Conservation (phyloP, 1,140 invertebrate species). For the Listronotus bonariensis region DNA sequence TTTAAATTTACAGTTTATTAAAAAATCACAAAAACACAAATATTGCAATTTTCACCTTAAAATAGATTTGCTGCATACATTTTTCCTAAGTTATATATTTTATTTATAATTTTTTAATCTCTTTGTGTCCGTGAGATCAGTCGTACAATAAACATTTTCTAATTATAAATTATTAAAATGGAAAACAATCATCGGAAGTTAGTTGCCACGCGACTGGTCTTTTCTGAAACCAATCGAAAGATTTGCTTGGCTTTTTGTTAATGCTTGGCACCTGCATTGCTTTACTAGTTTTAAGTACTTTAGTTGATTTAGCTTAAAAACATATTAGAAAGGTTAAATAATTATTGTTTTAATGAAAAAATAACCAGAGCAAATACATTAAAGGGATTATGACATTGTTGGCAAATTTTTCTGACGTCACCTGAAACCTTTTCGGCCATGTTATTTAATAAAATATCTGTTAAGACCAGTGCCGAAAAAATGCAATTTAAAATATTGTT, state of each 20-base stretch:
- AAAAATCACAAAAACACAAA: constrained; percentile 53
- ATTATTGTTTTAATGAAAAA: too few species aligned
- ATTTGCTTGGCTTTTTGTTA: constrained; percentile 50
- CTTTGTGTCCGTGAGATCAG: constrained; percentile 48
- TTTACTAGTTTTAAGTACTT: constrained; percentile 15
- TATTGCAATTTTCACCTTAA: constrained; percentile 54
- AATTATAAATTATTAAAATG: constrained; percentile 17
- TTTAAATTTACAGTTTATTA: constrained; percentile 40
- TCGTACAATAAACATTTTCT: constrained; percentile 36
- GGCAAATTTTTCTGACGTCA: too few species aligned
- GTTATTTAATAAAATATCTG: too few species aligned
- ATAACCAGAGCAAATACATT: too few species aligned
- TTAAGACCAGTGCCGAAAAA: too few species aligned
- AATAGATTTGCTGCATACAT: constrained; percentile 55
- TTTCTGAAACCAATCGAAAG: constrained; percentile 64
- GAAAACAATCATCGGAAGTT: constrained; percentile 54
- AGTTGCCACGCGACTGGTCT: constrained; percentile 68
- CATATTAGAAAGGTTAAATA: background rate
- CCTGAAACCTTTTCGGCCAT: too few species aligned
- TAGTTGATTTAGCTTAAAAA: constrained; percentile 31
- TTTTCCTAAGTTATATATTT: constrained; percentile 40
- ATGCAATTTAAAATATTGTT: too few species aligned
- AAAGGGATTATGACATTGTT: too few species aligned
- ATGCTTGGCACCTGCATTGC: constrained; percentile 50
- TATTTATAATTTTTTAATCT: constrained; percentile 37